These are phyloP conservation scores for Halcyon malimbica DNA, from an alignment of 2,113 vertebrate genomes.

Conservation along the genomic window DNA sequence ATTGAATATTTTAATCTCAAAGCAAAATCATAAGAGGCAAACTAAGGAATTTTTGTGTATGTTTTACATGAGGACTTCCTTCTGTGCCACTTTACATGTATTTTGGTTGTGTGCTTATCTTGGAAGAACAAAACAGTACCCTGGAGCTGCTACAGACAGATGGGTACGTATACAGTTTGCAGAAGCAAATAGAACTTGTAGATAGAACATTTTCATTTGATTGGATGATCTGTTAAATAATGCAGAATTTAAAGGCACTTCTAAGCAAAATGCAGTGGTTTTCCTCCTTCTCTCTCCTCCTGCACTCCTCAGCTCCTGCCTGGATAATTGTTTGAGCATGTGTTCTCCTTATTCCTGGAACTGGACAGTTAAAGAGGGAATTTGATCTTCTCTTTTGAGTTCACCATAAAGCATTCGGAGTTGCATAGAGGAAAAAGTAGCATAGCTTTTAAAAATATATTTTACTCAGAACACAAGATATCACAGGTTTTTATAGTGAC, in stretches of 20 bases:
- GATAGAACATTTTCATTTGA: conserved; percentile 3
- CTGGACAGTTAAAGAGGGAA: background rate
- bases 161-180: background rate
- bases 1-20: background rate
- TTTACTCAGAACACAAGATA: background rate
- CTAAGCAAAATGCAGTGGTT: background rate
- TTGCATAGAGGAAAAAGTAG: background rate
- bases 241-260: background rate
- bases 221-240: conserved; percentile 2
- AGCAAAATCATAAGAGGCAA: background rate
- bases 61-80: background rate
- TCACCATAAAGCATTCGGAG: background rate
- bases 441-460: background rate
- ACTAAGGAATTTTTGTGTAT: background rate
- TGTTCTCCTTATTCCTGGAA: background rate
- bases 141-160: background rate
- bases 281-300: background rate
- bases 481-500: background rate
- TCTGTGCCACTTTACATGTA: background rate
- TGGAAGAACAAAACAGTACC: background rate
- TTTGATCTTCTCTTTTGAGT: background rate
- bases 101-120: background rate
- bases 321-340: background rate
- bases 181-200: conserved; percentile 3
- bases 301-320: background rate